phyloP scores from a whole-genome alignment of 2,888 invertebrate genomes.

The Heliothis peltigera region DNA sequence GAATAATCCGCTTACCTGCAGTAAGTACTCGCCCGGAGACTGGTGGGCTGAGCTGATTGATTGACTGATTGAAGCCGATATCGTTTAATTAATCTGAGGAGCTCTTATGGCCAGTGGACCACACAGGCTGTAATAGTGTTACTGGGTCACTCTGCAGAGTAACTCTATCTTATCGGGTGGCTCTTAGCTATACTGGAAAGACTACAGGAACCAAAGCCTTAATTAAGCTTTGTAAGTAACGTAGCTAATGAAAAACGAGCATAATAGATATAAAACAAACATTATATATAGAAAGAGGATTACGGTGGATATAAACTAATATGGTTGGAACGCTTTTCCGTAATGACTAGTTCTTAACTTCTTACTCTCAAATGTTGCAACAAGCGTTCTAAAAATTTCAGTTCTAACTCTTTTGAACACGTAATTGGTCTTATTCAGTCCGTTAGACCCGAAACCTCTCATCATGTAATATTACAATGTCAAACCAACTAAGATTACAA shows the following conservation, averaged over 20 bases:
- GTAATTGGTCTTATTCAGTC: not conserved
- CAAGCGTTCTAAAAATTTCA: not conserved
- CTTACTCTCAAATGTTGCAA: not conserved
- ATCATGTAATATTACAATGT: not conserved
- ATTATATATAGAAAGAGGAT: too few species aligned
- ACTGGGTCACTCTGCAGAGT: conserved; percentile 21
- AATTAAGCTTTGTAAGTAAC: not conserved
- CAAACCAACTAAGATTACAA: conserved; percentile 4
- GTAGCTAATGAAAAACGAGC: not conserved
- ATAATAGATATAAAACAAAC: too few species aligned
- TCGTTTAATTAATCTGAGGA: conserved; percentile 45
- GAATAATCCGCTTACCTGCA: not conserved
- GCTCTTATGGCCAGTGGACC: conserved; percentile 28
- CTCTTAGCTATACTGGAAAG: not conserved
- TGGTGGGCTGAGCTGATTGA: conserved; percentile 29
- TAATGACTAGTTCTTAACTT: not conserved
- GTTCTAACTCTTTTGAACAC: not conserved
- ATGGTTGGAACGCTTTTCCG: too few species aligned
- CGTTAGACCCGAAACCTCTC: not conserved
- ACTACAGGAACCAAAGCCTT: not conserved
- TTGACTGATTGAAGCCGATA: conserved; percentile 15
- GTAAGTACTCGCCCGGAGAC: not conserved
- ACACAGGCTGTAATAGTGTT: conserved; percentile 18
- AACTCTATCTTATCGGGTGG: conserved; percentile 21
- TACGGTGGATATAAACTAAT: too few species aligned